phyloP scores from a whole-genome alignment of 2,888 invertebrate species.

The Megastigmus dorsalis region DNA sequence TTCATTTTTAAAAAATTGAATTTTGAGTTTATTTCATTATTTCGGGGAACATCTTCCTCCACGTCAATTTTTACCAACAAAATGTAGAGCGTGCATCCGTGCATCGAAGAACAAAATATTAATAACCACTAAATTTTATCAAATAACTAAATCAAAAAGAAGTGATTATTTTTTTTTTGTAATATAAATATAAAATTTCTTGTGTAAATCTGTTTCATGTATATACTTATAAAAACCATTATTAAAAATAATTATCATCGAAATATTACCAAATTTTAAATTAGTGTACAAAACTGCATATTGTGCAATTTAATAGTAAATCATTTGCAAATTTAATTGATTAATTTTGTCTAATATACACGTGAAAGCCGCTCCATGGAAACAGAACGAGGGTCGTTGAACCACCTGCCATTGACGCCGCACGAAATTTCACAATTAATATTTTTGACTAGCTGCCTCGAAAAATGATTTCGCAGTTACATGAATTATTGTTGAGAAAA shows the following conservation, averaged over 20 bases:
- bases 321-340: conserved; percentile 9
- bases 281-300: conserved; percentile 26
- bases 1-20: conserved; percentile 21
- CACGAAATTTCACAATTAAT: conserved; percentile 9
- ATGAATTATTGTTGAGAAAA: background rate
- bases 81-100: conserved; percentile 10
- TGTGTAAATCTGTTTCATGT: conserved; percentile 15
- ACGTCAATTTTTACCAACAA: conserved; percentile 23
- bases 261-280: conserved; percentile 41
- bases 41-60: background rate
- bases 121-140: conserved; percentile 11
- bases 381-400: conserved; percentile 43
- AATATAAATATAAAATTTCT: conserved; percentile 2
- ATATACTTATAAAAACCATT: background rate
- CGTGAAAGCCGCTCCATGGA: conserved; percentile 29
- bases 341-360: conserved; percentile 26
- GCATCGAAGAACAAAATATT: conserved; percentile 30
- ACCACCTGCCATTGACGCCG: conserved; percentile 49
- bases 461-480: conserved; percentile 36
- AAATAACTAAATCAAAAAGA: background rate
- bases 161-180: conserved; percentile 6
- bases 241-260: conserved; percentile 5
- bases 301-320: conserved; percentile 4
- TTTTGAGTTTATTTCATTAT: conserved; percentile 14
- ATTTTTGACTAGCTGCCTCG: conserved; percentile 63